Base-by-base conservation (phyloP, 2,888 invertebrate genomes). In the Plebejus argus region DNA sequence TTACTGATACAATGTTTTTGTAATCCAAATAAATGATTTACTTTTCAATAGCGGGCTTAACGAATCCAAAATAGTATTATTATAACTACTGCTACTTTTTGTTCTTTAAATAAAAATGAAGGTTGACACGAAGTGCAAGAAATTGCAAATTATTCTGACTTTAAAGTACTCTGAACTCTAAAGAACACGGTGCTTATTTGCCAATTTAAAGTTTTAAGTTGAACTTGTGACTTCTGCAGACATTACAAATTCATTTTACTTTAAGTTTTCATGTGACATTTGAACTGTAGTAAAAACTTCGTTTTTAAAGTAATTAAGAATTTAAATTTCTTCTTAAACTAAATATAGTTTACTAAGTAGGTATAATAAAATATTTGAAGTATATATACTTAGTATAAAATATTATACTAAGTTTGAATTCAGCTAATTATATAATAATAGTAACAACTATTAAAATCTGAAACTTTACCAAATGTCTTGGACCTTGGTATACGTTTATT, bases 271-370 rank as follows among this genome's bases (percentile, higher is more conserved):
- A 23, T 23, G 20, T 28, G 23, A 66, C 23, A 28, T 66, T 66
- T 66, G 18, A 33, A 66, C 66, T 66, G 66, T 66, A 20, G 61
- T 61, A 61, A 61, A 61, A 61, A 61, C 61, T 61, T 61, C 61
- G 23, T 23, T 61, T 15, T 61, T 61, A 61, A 61, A 61, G 61
- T 23, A 66, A 66, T 66, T 66, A 33, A 6, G 28, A 66, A 33
- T 20, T 28, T 28, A 12, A 23, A 66, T 15, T 49, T 15, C 5
- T 53, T 53, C 15, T 53, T 53, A 15, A 15, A 53, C 5, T 53
- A 1, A 53, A 5, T 45, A 53, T 18, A 53, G 18, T 53, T 18
- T 53, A 49, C 12, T 49, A 15, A 18, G 8, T 39, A n/a, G n/a
- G 49, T 49, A 49, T 49, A 39, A 39, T 39, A n/a, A n/a, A n/a